Evolutionary conservation across 2,888 invertebrate species (phyloP).

Genomic region (Chrysolina oricalcia): DNA sequence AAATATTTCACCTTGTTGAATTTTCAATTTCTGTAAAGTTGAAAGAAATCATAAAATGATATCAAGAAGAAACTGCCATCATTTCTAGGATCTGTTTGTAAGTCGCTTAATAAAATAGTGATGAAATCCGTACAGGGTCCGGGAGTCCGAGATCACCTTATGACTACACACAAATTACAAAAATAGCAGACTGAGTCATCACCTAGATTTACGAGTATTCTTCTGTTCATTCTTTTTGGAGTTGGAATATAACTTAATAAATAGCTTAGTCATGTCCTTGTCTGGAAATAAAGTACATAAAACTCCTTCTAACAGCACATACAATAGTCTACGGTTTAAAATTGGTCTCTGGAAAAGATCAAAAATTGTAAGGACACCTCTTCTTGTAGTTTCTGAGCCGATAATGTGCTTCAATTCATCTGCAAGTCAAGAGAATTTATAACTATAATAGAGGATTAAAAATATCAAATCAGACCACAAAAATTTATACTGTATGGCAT

Average conservation of each 20-base stretch:
- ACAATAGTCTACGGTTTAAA: conserved; percentile 87
- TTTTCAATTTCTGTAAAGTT: too few relatives aligned
- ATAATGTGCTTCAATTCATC: conserved; percentile 93
- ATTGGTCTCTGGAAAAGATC: conserved; percentile 90
- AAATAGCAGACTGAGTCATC: conserved; percentile 56
- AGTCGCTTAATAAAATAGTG: too few relatives aligned
- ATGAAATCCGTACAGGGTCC: too few relatives aligned
- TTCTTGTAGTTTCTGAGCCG: conserved; percentile 89
- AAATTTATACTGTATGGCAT: too few relatives aligned
- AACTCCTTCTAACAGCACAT: conserved; percentile 89
- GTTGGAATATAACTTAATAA: conserved; percentile 82
- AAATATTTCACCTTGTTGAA: too few relatives aligned
- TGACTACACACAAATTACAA: conserved; percentile 19
- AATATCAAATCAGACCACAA: too few relatives aligned
- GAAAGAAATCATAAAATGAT: too few relatives aligned
- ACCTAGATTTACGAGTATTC: conserved; percentile 59
- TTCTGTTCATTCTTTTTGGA: conserved; percentile 70
- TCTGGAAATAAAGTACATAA: conserved; percentile 86
- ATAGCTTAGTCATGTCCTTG: conserved; percentile 82
- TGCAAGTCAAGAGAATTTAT: conserved; percentile 63
- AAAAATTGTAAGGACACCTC: conserved; percentile 88
- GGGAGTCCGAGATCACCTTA: neutral
- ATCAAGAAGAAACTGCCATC: too few relatives aligned
- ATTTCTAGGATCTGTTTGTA: too few relatives aligned
- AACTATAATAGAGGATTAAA: neutral